Conservation (phyloP, 1,140 invertebrate genomes). For the Papilio aristodemus region DNA sequence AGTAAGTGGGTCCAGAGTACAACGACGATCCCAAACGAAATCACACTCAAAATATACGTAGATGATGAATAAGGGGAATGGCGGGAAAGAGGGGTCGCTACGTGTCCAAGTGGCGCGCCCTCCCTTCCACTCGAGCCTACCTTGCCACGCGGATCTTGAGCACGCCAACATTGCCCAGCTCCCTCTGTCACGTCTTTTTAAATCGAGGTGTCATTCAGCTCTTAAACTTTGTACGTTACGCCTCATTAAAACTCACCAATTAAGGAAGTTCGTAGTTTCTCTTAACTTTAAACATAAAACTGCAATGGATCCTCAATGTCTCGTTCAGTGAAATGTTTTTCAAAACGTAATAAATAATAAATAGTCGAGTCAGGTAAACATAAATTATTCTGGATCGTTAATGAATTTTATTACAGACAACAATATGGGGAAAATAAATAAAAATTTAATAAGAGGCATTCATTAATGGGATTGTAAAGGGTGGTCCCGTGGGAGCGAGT, state of each 20-base stretch:
- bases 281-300: constrained; percentile 11
- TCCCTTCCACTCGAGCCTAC: constrained; percentile 43
- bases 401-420: constrained; percentile 33
- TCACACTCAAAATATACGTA: constrained; percentile 72
- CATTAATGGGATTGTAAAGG: constrained; percentile 78
- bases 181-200: constrained; percentile 45
- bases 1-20: constrained; percentile 55
- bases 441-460: constrained; percentile 76
- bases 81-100: constrained; percentile 47
- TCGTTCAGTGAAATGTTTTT: neutral
- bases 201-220: constrained; percentile 52
- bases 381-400: constrained; percentile 29
- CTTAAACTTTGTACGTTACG: constrained; percentile 49
- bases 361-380: constrained; percentile 21
- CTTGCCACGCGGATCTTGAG: constrained; percentile 65
- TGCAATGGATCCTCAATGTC: constrained; percentile 14
- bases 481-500: constrained; percentile 64
- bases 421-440: constrained; percentile 52
- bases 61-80: constrained; percentile 64
- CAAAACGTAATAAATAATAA: constrained; percentile 15
- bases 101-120: constrained; percentile 67
- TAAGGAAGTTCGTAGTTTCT: constrained; percentile 25
- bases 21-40: constrained; percentile 65
- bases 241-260: constrained; percentile 37
- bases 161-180: constrained; percentile 58